These are phyloP conservation scores for Coracias cyanogaster DNA, from an alignment of 2,797 vertebrate species.

Conservation along the genomic window DNA sequence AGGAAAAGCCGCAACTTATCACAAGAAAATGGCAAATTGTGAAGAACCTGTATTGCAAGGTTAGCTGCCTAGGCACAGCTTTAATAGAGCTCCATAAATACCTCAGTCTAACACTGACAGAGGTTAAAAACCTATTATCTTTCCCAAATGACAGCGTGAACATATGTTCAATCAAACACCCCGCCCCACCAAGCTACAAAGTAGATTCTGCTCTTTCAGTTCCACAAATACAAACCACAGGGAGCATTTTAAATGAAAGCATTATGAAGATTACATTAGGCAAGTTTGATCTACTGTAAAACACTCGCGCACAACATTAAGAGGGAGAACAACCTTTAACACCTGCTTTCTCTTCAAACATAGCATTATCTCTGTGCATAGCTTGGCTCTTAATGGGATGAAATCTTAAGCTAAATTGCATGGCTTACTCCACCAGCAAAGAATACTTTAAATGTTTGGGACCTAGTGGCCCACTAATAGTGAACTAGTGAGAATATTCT, in stretches of 20 bases:
- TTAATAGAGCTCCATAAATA: constrained; percentile 50
- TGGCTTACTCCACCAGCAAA: constrained; percentile 2
- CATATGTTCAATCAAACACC: constrained; percentile 55
- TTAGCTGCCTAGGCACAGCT: constrained; percentile 30
- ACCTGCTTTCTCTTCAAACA: constrained; percentile 70
- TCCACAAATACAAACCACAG: constrained; percentile 68
- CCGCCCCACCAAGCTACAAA: constrained; percentile 60
- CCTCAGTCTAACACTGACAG: constrained; percentile 62
- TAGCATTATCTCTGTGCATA: constrained; percentile 45
- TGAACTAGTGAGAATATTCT: neutral
- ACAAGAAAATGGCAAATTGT: constrained; percentile 23
- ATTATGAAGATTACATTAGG: constrained; percentile 72
- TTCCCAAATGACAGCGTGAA: constrained; percentile 66
- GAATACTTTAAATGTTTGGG: neutral
- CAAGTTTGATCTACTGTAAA: constrained; percentile 76
- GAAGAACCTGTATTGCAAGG: neutral
- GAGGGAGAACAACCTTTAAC: constrained; percentile 71
- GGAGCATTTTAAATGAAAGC: constrained; percentile 74
- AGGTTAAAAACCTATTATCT: constrained; percentile 75
- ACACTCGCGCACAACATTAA: constrained; percentile 26
- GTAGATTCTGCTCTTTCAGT: constrained; percentile 58
- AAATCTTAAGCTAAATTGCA: constrained; percentile 46
- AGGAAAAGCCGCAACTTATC: constrained; percentile 6
- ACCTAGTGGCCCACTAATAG: neutral
- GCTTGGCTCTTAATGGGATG: constrained; percentile 50